These are phyloP conservation scores for Anniella stebbinsi DNA, from an alignment of 2,797 vertebrate genomes.

Conservation along the genomic window DNA sequence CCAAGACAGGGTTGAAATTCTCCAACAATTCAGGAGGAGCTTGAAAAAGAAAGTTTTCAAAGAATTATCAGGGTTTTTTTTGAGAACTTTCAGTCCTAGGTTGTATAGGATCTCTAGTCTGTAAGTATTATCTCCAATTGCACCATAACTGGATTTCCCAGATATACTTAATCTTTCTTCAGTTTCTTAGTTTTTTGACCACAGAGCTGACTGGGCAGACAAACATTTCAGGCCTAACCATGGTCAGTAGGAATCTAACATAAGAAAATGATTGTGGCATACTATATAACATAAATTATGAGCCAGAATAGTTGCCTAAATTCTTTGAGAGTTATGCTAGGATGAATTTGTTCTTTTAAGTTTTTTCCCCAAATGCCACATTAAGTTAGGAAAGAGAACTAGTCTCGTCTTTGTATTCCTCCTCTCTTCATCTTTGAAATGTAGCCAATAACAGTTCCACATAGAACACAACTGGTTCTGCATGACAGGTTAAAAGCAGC, in stretches of 20 bases:
- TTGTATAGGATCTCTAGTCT: neutral
- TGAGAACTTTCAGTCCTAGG: no score
- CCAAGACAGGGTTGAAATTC: no score
- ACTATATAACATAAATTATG: neutral
- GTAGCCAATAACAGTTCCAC: constrained; percentile 33
- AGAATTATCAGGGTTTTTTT: no score
- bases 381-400: constrained; percentile 16
- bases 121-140: neutral
- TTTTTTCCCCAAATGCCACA: neutral
- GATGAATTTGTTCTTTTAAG: neutral
- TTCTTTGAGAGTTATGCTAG: neutral
- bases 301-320: neutral
- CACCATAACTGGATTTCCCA: neutral
- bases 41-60: no score
- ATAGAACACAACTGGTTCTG: constrained; percentile 38
- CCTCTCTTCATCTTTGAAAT: constrained; percentile 21
- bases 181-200: neutral
- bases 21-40: no score
- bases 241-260: neutral
- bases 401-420: constrained; percentile 15
- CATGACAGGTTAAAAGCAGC: constrained; percentile 36
- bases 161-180: neutral
- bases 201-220: neutral
- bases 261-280: neutral
- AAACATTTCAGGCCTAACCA: neutral